Evolutionary conservation across 2,888 invertebrate species (phyloP), one percentile per base, ranked within the genome.

Genomic region (Parnassius orleans): DNA sequence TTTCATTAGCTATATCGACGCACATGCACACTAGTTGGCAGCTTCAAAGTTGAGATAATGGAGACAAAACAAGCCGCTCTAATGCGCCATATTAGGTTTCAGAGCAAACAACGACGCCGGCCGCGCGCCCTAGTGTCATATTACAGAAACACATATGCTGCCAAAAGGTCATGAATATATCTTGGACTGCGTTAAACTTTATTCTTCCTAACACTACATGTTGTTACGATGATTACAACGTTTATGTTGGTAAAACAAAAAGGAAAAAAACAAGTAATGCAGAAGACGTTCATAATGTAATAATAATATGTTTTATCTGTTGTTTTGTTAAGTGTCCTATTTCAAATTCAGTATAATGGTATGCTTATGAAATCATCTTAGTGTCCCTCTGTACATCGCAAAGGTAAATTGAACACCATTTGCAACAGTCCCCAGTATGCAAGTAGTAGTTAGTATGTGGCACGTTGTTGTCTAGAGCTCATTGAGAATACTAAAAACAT

Each of bases 1-100:
- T 70, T 73, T 61, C 52, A 61, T 61, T 61, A 57, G 47, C 41
- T 46, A n/a, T 41, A 50, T 52, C 43, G 60, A 67, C 72, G 68
- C 84, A 81, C 75, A 79, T 84, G 78, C 69, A 71, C 73, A 76
- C 76, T 84, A 84, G 86, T 85, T 86, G 80, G 84, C 83, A 79
- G 84, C 86, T 86, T 89, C 89, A 90, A 89, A 87, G 87, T 79
- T 69, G 69, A 84, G 86, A 87, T 90, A 90, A 90, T 90, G 89
- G 89, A 89, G 83, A 83, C 86, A 88, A 88, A 89, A 88, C 87
- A 87, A 85, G 82, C 79, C 77, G 75, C 78, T 83, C 87, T 90
- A 90, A 90, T 90, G 90, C 77, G 81, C 81, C 81, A 78, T 87
- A 87, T 90, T 83, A 72, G 76, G 83, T 90, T 89, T 77, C 90